phyloP scores from a whole-genome alignment of 2,888 invertebrate species.

The Tinea semifulvella region DNA sequence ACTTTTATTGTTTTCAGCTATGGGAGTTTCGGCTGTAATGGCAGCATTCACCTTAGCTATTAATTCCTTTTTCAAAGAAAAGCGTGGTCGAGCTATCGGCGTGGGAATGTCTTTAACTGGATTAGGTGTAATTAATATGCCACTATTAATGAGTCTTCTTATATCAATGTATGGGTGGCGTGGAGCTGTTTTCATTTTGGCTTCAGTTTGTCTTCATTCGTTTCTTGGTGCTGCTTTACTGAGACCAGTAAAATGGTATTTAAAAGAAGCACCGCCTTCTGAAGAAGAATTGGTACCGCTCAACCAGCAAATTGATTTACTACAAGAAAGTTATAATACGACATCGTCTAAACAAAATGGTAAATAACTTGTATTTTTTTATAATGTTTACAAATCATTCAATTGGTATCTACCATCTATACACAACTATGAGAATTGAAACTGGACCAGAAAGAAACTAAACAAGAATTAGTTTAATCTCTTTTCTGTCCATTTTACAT shows the following conservation, averaged over 20 bases:
- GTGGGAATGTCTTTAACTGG: conserved; percentile 72
- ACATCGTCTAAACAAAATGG: conserved; percentile 36
- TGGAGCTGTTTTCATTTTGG: conserved; percentile 70
- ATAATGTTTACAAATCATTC: too few relatives aligned
- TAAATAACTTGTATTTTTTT: conserved; percentile 22
- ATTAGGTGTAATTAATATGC: conserved; percentile 73
- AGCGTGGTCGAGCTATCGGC: conserved; percentile 70
- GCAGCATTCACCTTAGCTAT: conserved; percentile 70
- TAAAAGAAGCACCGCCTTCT: conserved; percentile 38
- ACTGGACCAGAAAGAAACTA: too few relatives aligned
- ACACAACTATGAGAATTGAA: too few relatives aligned
- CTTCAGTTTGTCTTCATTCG: conserved; percentile 69
- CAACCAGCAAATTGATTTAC: conserved; percentile 34
- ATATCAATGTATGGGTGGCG: conserved; percentile 65
- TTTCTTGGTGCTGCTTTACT: conserved; percentile 67
- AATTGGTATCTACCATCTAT: too few relatives aligned
- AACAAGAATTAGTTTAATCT: too few relatives aligned
- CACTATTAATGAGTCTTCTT: conserved; percentile 65
- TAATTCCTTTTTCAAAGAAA: conserved; percentile 71
- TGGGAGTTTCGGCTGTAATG: conserved; percentile 69
- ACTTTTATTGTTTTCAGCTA: conserved; percentile 70
- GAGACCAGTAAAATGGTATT: conserved; percentile 75
- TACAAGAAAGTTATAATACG: conserved; percentile 35
- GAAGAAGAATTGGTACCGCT: conserved; percentile 43
- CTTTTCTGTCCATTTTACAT: too few relatives aligned